Evolutionary conservation across 2,797 vertebrate species (phyloP), one percentile per base, ranked within the genome.

Genomic region (Serranus cabrilla): DNA sequence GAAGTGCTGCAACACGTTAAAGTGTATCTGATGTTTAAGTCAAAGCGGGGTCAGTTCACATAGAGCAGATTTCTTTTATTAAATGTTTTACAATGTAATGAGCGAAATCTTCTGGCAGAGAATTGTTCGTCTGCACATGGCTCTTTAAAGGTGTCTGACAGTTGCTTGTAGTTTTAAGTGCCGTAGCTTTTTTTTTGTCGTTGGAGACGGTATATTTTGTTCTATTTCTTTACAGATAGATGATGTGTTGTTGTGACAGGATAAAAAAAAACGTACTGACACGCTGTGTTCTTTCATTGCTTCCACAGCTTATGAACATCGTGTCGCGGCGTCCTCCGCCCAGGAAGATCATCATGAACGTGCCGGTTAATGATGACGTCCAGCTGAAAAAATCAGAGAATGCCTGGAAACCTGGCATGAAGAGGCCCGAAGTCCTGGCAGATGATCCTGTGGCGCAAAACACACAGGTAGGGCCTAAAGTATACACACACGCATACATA

Each of bases 371-470:
- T 43, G 96, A 99, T 42, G 93, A 96, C 0, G 91, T 99, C n/a
- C 96, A 99, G 89, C 93, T 99, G 86, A 98, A 97, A 87, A 99
- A 98, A 81, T 88, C 98, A 0, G 98, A 99, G 87, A 97, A 99
- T 0, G 98, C 98, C 76, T 99, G 98, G 98, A 99, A 97, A 76
- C 98, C 98, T 0, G 97, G 95, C 50, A 55, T 97, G 82, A 99
- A 98, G 89, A 95, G 96, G 31, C 1, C 40, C 1, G 97, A 99
- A 17, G 88, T 73, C 14, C 47, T 2, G 0, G 2, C 56, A 0
- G 97, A 99, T 4, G 97, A 98, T 67, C 76, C 89, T 0, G 93
- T 91, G 7, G 17, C 16, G 0, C 73, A 88, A 65, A 95, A 90
- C 87, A 99, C 98, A 11, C 96, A 97, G 97, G 98, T 96, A 83